Base-by-base conservation (phyloP, 2,113 vertebrate species). In the Syngnathoides biaculeatus region DNA sequence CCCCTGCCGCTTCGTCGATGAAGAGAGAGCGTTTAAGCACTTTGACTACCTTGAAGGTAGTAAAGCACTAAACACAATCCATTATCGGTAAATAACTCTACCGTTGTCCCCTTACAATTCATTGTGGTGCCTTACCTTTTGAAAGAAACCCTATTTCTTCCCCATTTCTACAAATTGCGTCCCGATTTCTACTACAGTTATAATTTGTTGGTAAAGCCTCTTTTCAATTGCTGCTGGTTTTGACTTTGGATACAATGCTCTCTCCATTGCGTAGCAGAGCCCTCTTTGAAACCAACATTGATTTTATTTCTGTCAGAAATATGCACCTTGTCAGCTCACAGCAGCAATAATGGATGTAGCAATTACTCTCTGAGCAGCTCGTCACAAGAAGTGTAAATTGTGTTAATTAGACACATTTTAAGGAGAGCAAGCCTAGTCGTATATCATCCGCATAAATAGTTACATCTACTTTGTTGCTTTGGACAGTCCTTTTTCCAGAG, bases 281-380 rank as follows among this genome's bases (percentile, higher is more conserved):
- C 17, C 1, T 8, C 52, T 75, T 63, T 1, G n/a, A 22, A 22
- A 43, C 35, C 8, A 4, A 42, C 45, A 83, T 73, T 68, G 75
- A 83, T 80, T 82, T 69, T 72, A 30, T 69, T 58, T 77, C 66
- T 40, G 26, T 42, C 35, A 56, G 68, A 79, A 8, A 10, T 69
- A 52, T 62, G 63, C 17, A 24, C 55, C 60, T 60, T n/a, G 53
- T 39, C 5, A 75, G 56, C 50, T 52, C 68, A 61, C 58, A 43
- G 27, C 65, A 55, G 43, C n/a, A 58, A 67, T 70, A 65, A 66
- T 62, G 50, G 58, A 47, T 71, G 12, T 15, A 53, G 40, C 19
- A 55, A 63, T 61, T 59, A 55, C 67, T 56, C 5, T 20, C 8
- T 0, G 5, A n/a, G 66, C 60, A 24, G 24, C 15, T 7, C 10